Evolutionary conservation across 2,888 invertebrate genomes (phyloP).

Genomic region (Osmoderma eremita): DNA sequence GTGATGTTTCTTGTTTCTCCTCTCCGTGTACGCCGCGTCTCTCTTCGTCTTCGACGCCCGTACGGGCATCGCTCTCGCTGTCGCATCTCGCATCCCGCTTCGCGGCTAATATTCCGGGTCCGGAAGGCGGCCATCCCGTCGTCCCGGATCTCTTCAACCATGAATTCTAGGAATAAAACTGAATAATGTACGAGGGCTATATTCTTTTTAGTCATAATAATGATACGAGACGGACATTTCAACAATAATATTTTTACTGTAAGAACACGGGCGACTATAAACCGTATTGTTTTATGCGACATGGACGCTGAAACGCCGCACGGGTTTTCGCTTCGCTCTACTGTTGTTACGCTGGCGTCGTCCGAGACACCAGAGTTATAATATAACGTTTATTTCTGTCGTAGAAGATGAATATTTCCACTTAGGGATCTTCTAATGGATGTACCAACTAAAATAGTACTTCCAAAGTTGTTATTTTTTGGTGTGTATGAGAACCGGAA

Average conservation of each 20-base stretch:
- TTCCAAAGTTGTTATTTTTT: no score
- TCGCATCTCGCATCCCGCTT: constrained; percentile 3
- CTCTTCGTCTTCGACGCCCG: constrained; percentile 41
- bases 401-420: constrained; percentile 20
- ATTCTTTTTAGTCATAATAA: constrained; percentile 45
- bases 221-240: constrained; percentile 39
- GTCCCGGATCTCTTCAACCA: constrained; percentile 56
- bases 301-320: not conserved
- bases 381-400: constrained; percentile 17
- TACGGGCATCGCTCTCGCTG: constrained; percentile 45
- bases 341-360: constrained; percentile 8
- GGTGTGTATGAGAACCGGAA: no score
- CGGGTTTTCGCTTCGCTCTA: not conserved
- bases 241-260: constrained; percentile 41
- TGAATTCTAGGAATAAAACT: constrained; percentile 58
- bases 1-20: constrained; percentile 30
- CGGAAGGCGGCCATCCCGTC: constrained; percentile 55
- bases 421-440: constrained; percentile 4
- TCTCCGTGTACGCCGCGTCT: constrained; percentile 6
- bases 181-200: constrained; percentile 58
- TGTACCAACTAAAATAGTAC: not conserved
- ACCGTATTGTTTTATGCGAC: constrained; percentile 36
- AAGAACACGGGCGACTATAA: constrained; percentile 30
- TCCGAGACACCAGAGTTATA: constrained; percentile 1
- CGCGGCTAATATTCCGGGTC: constrained; percentile 52